Evolutionary conservation across 2,113 vertebrate genomes (phyloP).

Genomic region (Pteropus alecto): DNA sequence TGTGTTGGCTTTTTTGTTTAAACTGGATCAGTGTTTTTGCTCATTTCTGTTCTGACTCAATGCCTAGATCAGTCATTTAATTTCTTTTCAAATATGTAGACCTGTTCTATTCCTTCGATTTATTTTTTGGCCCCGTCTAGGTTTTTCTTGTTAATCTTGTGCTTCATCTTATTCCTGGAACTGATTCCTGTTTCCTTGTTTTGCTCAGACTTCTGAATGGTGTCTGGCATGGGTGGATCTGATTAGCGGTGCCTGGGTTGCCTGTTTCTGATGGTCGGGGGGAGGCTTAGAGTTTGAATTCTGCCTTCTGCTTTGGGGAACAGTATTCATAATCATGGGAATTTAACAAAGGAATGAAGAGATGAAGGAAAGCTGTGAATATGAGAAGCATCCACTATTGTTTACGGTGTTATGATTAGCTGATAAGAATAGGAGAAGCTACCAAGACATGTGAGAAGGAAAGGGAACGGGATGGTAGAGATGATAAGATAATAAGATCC

Average conservation of each 20-base stretch:
- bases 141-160: background rate
- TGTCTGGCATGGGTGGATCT: background rate
- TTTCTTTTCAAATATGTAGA: background rate
- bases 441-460: background rate
- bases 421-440: background rate
- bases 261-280: background rate
- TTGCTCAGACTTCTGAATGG: background rate
- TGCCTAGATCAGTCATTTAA: background rate
- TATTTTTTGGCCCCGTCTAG: background rate
- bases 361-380: background rate
- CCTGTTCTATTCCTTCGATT: background rate
- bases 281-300: background rate
- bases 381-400: background rate
- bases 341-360: background rate
- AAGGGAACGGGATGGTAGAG: background rate
- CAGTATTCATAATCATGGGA: background rate
- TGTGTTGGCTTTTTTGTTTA: background rate
- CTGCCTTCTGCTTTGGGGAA: background rate
- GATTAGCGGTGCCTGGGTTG: background rate
- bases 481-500: background rate
- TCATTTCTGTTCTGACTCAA: background rate
- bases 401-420: background rate
- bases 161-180: background rate
- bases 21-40: background rate
- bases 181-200: background rate